phyloP scores from a whole-genome alignment of 2,113 vertebrate species.

The Eclectus roratus region DNA sequence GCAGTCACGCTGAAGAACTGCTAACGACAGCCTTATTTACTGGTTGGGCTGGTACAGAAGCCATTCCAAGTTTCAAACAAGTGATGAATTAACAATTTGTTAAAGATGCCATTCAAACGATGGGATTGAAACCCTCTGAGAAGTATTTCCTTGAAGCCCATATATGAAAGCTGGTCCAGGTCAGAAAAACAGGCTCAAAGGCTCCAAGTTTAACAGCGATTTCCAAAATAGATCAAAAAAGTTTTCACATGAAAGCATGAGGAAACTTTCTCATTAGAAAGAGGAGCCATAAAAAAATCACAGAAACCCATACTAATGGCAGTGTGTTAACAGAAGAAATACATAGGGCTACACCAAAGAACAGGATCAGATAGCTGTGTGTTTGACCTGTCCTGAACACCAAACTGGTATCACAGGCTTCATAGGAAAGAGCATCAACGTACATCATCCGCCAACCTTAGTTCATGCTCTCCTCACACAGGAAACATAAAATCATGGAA shows the following conservation, averaged over 20 bases:
- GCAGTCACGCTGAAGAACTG: background rate
- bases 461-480: background rate
- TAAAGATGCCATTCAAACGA: background rate
- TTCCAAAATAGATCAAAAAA: background rate
- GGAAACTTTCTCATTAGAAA: background rate
- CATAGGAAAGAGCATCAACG: background rate
- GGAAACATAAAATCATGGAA: background rate
- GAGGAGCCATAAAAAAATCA: background rate
- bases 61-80: background rate
- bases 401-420: background rate
- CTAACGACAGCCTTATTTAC: background rate
- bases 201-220: background rate
- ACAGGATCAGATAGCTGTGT: background rate
- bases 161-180: background rate
- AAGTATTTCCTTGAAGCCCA: background rate
- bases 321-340: background rate
- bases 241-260: background rate
- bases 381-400: background rate
- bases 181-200: background rate
- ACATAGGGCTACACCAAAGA: background rate
- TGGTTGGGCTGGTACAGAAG: background rate
- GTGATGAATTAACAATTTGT: background rate
- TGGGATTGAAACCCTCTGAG: background rate
- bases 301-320: background rate
- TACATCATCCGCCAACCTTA: background rate